phyloP scores from a whole-genome alignment of 1,140 invertebrate genomes.

The Sitobion miscanthi region DNA sequence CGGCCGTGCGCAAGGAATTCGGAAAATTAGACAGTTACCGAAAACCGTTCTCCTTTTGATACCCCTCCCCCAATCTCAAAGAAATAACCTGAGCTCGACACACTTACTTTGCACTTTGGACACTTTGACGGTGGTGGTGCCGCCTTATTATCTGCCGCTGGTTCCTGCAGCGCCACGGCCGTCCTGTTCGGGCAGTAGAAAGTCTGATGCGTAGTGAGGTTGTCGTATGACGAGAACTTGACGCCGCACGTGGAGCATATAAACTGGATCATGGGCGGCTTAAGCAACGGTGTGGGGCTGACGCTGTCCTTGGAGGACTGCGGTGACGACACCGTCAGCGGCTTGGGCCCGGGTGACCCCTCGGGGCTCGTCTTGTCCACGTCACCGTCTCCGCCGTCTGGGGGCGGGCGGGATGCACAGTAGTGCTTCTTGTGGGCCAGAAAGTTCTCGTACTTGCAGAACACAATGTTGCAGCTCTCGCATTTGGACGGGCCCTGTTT shows the following conservation, averaged over 20 bases:
- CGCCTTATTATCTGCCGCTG: not conserved
- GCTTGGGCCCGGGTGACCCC: conserved; percentile 57
- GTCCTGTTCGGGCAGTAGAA: conserved; percentile 81
- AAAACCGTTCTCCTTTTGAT: too few species aligned
- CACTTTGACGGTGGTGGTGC: conserved; percentile 58
- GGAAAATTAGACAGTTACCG: too few species aligned
- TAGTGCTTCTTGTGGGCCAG: conserved; percentile 93
- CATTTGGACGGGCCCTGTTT: conserved; percentile 85
- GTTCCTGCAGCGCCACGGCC: conserved; percentile 57
- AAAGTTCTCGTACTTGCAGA: conserved; percentile 95
- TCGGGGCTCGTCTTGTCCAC: conserved; percentile 59
- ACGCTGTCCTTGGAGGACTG: conserved; percentile 58
- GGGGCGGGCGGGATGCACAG: conserved; percentile 76
- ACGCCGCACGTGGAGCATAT: conserved; percentile 93
- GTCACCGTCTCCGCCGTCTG: conserved; percentile 64
- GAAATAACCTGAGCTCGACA: not conserved
- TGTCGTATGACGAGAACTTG: conserved; percentile 92
- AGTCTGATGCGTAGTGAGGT: conserved; percentile 90
- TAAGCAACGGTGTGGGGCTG: conserved; percentile 55
- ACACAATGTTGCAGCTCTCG: conserved; percentile 95
- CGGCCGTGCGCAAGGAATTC: too few species aligned
- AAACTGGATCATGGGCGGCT: conserved; percentile 71
- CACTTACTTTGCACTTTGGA: conserved; percentile 64
- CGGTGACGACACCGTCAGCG: conserved; percentile 55
- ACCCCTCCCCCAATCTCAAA: not conserved